Percentiles rank a stretch among this genome's conserved stretches.
phyloP scores from a whole-genome alignment of 2,888 invertebrate species.

The Oxytorus armatus region DNA sequence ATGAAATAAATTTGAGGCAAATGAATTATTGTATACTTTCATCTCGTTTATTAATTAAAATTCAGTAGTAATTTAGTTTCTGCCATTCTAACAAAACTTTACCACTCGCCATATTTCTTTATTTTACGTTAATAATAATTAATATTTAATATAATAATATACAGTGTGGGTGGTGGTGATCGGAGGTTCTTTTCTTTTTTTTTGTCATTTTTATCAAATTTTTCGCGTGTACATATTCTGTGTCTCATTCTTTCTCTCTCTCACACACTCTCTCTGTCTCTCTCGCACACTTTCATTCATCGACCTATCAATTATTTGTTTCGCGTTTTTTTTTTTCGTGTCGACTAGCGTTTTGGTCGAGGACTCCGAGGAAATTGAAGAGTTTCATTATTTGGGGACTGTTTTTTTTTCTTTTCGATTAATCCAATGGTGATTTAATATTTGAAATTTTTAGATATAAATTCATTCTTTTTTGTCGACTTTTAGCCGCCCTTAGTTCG shows the following conservation, averaged over 20 bases:
- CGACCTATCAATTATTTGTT: constrained; percentile 48
- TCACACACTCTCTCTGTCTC: constrained; percentile 44
- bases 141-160: constrained; percentile 83
- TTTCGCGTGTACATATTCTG: constrained; percentile 59
- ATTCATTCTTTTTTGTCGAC: not conserved
- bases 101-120: constrained; percentile 80
- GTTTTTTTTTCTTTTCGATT: too few species aligned
- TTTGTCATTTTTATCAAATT: constrained; percentile 54
- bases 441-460: not conserved
- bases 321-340: constrained; percentile 40
- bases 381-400: constrained; percentile 57
- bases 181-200: constrained; percentile 68
- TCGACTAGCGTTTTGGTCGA: constrained; percentile 64
- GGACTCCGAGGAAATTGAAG: constrained; percentile 66
- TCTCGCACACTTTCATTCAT: constrained; percentile 51
- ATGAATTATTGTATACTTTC: constrained; percentile 83
- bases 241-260: constrained; percentile 47
- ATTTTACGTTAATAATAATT: constrained; percentile 83
- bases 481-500: not conserved
- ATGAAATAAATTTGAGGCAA: constrained; percentile 71
- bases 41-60: constrained; percentile 85
- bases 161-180: constrained; percentile 75
- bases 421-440: not conserved
- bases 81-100: constrained; percentile 84
- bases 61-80: constrained; percentile 84